Conservation (phyloP, 2,797 vertebrate genomes). For the Sciurus vulgaris region DNA sequence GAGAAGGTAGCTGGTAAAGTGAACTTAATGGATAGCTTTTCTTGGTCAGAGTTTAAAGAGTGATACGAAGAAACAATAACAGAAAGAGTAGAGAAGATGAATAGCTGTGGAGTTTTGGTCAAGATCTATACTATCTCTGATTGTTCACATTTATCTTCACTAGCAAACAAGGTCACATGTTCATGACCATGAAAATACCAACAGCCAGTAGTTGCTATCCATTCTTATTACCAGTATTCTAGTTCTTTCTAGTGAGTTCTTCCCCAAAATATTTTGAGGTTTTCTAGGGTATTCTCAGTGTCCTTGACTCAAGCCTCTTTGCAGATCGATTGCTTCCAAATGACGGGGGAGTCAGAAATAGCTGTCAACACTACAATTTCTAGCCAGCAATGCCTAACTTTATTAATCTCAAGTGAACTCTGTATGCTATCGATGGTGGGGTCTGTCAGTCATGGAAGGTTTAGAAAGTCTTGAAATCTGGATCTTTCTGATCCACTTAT, state of each 20-base stretch:
- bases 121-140: neutral
- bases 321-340: neutral
- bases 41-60: neutral
- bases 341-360: neutral
- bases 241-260: neutral
- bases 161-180: neutral
- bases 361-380: neutral
- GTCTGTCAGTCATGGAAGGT: neutral
- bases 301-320: neutral
- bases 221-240: neutral
- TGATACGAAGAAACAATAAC: neutral
- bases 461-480: neutral
- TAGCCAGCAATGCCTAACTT: neutral
- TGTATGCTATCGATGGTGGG: neutral
- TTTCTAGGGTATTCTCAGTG: neutral
- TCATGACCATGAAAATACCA: neutral
- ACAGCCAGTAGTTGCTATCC: neutral
- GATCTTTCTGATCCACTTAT: neutral
- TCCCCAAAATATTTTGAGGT: neutral
- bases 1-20: neutral
- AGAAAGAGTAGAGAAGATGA: neutral
- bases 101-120: neutral
- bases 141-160: neutral
- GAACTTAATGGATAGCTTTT: neutral
- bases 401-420: neutral